These are phyloP conservation scores for Poeciliopsis infans DNA, from an alignment of 2,797 vertebrate species.

Conservation along the genomic window DNA sequence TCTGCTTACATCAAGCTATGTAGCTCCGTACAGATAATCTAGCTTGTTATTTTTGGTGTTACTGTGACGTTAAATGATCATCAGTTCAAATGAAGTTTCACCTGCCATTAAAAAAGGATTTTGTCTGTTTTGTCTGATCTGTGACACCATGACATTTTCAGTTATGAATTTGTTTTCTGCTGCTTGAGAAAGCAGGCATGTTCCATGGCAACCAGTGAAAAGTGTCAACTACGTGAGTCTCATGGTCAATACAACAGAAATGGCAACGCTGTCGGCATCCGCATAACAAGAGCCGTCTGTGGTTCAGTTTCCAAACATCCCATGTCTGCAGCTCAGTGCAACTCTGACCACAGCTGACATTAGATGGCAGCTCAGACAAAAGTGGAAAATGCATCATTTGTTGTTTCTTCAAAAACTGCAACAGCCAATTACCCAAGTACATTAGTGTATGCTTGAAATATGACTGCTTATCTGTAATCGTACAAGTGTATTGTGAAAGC, in stretches of 20 bases:
- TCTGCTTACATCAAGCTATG: not conserved
- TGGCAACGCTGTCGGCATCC: not conserved
- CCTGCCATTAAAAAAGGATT: not conserved
- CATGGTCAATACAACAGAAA: conserved; percentile 5
- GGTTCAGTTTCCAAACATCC: not conserved
- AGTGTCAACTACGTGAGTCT: conserved; percentile 6
- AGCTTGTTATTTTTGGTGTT: not conserved
- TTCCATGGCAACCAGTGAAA: conserved; percentile 4
- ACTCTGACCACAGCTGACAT: not conserved
- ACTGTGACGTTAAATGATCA: not conserved
- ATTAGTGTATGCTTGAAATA: not conserved
- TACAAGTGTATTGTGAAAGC: not conserved
- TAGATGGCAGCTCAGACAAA: not conserved
- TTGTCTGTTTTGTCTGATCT: conserved; percentile 10
- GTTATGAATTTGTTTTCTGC: conserved; percentile 13
- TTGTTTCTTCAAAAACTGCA: not conserved
- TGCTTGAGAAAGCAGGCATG: conserved; percentile 5
- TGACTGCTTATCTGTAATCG: not conserved
- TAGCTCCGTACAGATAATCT: not conserved
- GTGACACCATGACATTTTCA: conserved; percentile 15
- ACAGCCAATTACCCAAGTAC: not conserved
- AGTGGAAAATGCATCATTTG: not conserved
- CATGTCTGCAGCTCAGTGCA: not conserved
- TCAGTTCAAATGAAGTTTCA: not conserved
- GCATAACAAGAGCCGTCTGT: not conserved